Evolutionary conservation across 2,888 invertebrate species (phyloP), one percentile per base, ranked within the genome.

Genomic region (Coelinius sp.): DNA sequence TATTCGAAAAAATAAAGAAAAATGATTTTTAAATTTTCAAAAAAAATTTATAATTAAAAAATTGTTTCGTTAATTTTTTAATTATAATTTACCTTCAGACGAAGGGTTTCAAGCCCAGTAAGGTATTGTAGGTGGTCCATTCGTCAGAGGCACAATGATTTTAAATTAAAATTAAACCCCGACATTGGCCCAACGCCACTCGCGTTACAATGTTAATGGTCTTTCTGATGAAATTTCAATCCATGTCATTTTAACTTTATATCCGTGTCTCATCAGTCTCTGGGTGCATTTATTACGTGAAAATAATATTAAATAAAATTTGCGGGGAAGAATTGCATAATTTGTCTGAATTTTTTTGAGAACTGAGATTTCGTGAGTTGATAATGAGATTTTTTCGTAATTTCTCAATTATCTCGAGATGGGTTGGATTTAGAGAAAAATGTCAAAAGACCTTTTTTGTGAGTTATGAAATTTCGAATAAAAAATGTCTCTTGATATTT

Each of bases 81-180:
- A n/a, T 12, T n/a, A 41, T 12, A 41, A 41, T 41, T 41, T 10
- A 4, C n/a, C 1, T 59, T 14, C 20, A 59, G 35, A 59, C 8
- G 20, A 14, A 35, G n/a, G n/a, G n/a, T 31, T 59, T 31, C 8
- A 10, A 35, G 14, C 12, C n/a, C 5, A n/a, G 44, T 27, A 17
- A 22, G 77, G 78, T 79, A 82, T 84, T 83, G 85, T 86, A 85
- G 86, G 86, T 86, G 86, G 86, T 86, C 86, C 77, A 80, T 73
- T 76, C 79, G 81, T 82, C 78, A 80, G 80, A 80, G 75, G 79
- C 80, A 79, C 82, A 82, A 84, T 80, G 82, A 85, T 85, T 86
- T 86, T 85, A 86, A 86, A 86, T 86, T 85, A 86, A 85, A 86
- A 86, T 86, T 86, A 85, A 86, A 84, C 80, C 77, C 59, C 77